These are phyloP conservation scores for Ptychochromis oligacanthus DNA, from an alignment of 2,113 vertebrate species.

Conservation along the genomic window DNA sequence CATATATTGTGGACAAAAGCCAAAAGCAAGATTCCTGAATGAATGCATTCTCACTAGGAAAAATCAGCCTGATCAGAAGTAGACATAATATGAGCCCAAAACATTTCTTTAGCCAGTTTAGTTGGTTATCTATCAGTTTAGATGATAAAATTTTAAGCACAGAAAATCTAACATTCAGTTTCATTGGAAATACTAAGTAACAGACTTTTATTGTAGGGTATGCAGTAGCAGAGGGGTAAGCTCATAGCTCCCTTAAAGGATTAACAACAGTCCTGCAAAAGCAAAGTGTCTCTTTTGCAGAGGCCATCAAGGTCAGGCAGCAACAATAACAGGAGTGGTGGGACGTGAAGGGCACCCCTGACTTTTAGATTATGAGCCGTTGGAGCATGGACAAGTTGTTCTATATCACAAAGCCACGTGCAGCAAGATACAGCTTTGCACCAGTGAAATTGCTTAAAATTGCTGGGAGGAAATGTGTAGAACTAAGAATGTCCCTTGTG, in stretches of 20 bases:
- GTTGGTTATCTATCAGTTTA: not conserved
- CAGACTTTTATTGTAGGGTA: conserved; percentile 32
- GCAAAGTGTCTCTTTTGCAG: conserved; percentile 57
- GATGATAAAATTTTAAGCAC: not conserved
- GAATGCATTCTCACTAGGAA: conserved; percentile 30
- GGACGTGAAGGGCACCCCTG: conserved; percentile 45
- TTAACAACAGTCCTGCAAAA: conserved; percentile 58
- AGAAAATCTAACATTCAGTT: not conserved
- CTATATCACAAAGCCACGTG: not conserved
- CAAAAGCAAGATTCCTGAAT: conserved; percentile 59
- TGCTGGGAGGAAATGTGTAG: not conserved
- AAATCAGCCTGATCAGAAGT: conserved; percentile 17
- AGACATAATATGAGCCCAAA: conserved; percentile 2
- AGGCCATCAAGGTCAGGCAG: conserved; percentile 45
- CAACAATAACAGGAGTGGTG: conserved; percentile 61
- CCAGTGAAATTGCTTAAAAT: not conserved
- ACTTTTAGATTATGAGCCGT: conserved; percentile 52
- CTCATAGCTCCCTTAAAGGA: conserved; percentile 58
- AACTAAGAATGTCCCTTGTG: not conserved
- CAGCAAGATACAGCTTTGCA: not conserved
- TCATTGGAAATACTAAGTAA: not conserved
- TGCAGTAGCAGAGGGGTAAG: conserved; percentile 49
- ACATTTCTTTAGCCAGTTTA: not conserved
- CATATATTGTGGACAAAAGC: conserved; percentile 86
- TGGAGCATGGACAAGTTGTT: conserved; percentile 27